Percentiles rank a stretch among this genome's conserved stretches.
These are phyloP conservation scores for Nephrocerus scutellatus DNA, from an alignment of 2,888 invertebrate genomes.

Conservation along the genomic window DNA sequence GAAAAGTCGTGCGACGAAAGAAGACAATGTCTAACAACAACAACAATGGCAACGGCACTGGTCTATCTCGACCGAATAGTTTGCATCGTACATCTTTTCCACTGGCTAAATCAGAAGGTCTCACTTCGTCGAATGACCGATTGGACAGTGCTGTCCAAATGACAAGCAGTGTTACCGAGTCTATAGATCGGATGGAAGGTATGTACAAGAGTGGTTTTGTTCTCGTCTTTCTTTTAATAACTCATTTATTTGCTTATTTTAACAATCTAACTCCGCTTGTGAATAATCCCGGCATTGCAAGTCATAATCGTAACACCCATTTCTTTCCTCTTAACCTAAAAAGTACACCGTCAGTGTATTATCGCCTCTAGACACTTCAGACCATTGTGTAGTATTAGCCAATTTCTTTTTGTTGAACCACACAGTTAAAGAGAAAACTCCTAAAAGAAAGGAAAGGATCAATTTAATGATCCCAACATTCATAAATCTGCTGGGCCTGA, in stretches of 20 bases:
- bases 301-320: too few species aligned
- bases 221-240: slow-evolving; percentile 5
- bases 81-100: slow-evolving; percentile 60
- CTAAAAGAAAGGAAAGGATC: too few species aligned
- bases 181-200: slow-evolving; percentile 55
- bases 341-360: too few species aligned
- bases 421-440: too few species aligned
- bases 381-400: too few species aligned
- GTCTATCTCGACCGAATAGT: slow-evolving; percentile 29
- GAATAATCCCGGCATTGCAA: too few species aligned
- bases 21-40: slow-evolving; percentile 32
- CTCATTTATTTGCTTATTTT: slow-evolving; percentile 1
- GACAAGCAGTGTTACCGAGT: slow-evolving; percentile 51
- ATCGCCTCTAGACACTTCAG: too few species aligned
- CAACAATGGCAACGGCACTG: slow-evolving; percentile 41
- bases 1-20: slow-evolving; percentile 54
- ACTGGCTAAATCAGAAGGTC: slow-evolving; percentile 49
- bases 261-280: too few species aligned
- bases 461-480: too few species aligned
- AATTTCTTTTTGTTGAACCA: too few species aligned
- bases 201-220: slow-evolving; percentile 10
- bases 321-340: too few species aligned
- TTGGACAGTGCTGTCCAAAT: slow-evolving; percentile 51
- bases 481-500: too few species aligned
- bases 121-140: slow-evolving; percentile 31